Conservation (phyloP, 2,888 invertebrate species). For the Synergus umbraculus region DNA sequence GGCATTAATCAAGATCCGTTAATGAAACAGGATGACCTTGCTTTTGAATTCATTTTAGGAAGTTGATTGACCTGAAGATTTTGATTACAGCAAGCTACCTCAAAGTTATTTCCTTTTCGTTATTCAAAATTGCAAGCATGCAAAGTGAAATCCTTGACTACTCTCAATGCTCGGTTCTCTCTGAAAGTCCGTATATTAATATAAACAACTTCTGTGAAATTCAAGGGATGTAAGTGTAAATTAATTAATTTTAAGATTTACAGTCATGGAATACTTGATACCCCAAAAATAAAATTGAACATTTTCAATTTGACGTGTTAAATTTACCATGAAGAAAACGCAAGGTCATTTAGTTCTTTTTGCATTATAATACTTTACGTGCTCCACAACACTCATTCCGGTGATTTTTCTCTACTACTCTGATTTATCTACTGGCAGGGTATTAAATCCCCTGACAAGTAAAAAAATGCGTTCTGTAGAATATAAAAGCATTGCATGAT, state of each 20-base stretch:
- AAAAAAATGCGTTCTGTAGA: slow-evolving; percentile 4
- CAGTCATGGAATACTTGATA: not conserved
- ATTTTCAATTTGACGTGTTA: too few species aligned
- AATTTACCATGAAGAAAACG: not conserved
- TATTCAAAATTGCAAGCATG: not conserved
- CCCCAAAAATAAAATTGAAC: not conserved
- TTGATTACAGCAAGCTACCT: slow-evolving; percentile 65
- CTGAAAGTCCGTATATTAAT: not conserved
- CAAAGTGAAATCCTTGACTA: slow-evolving; percentile 13
- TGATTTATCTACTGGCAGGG: not conserved
- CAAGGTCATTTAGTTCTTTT: not conserved
- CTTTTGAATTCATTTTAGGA: slow-evolving; percentile 60
- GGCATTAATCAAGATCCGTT: slow-evolving; percentile 43
- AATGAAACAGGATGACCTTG: slow-evolving; percentile 66
- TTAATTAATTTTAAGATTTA: not conserved
- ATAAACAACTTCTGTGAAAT: not conserved
- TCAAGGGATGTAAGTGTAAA: not conserved
- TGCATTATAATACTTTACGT: not conserved
- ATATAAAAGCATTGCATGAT: slow-evolving; percentile 27
- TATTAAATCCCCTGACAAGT: slow-evolving; percentile 23
- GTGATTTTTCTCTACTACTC: not conserved
- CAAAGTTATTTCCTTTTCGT: slow-evolving; percentile 41
- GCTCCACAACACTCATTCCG: not conserved
- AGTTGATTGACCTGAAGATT: slow-evolving; percentile 61
- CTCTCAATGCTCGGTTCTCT: not conserved